Evolutionary conservation across 2,888 invertebrate species (phyloP), one percentile per base, ranked within the genome.

Genomic region (Acrocera orbiculus): DNA sequence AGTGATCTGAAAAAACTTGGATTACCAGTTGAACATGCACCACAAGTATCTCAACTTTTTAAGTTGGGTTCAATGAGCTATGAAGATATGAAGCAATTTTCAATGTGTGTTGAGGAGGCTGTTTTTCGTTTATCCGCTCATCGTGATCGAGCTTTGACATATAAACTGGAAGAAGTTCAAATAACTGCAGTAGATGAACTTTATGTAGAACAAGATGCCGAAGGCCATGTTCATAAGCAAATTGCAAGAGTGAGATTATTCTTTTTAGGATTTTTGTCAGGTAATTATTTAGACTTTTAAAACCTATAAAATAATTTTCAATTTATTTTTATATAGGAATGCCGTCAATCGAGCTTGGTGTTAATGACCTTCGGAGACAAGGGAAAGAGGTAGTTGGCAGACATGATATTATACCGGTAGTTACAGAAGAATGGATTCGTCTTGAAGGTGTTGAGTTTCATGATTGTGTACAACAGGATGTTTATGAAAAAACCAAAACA

Each of bases 331-430:
- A 35, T 46, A 6, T 39, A 74, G 86, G 92, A 34, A 87, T 89
- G 82, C 96, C 96, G 4, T 82, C 83, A 52, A 77, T 96, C 43
- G 98, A 99, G 63, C 64, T 99, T 46, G 98, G 98, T 4, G 74
- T 98, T 36, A 98, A 99, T 61, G 98, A 99, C 62, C 73, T 90
- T 69, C 73, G 87, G 59, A 70, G 95, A n/a, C 89, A 93, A 61
- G 96, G 96, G n/a, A 82, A 81, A 61, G 98, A 98, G 68, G 93
- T 99, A 33, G 98, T 98, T 2, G 93, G 98, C 0, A 70, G 98
- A 4, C 93, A 95, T 61, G 98, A 99, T 63, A 98, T 99, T 57
- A 92, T 98, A 55, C 96, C 98, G 15, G 89, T 90, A 13, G 85
- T 85, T 40, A 98, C 98, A 0, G 98, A 99, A 63, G 92, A 98